Base-by-base conservation (phyloP, 2,797 vertebrate genomes). In the Pogonophryne albipinna region DNA sequence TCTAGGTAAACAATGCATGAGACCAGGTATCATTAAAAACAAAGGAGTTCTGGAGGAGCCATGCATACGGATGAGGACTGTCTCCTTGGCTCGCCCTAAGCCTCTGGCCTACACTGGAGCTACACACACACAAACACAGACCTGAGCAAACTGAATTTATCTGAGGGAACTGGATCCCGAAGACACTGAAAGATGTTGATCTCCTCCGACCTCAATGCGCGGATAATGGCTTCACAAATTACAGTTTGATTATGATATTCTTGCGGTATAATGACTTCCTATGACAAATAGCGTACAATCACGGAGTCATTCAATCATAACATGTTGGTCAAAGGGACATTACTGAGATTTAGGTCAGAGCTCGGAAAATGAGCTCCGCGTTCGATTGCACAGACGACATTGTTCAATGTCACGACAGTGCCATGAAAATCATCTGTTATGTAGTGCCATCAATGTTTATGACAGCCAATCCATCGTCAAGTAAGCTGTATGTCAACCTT, bases 11-110 rank as follows among this genome's bases (percentile, higher is more conserved):
- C 91, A 94, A 91, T 83, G 86, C 90, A 89, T 78, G 74, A 74
- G 71, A 88, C 80, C 89, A 92, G 91, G 92, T 93, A 93, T 94
- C 90, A 92, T 93, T 93, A 94, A 93, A 93, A 92, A 92, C 82
- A 90, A 88, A 89, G 88, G 84, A 87, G 80, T 81, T 87, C 70
- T 86, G 58, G 78, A 72, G 70, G 74, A 78, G 68, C 59, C 63
- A 14, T 89, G 92, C 90, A 91, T 92, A 79, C 46, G 64, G 80
- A 94, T 91, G 85, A 92, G 81, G 72, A 66, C 0, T 12, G 55
- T 86, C 84, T 86, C 86, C 83, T 89, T 83, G 85, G 84, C 63
- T 80, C 12, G 69, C 72, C 78, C 79, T 74, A 19, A 76, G 76
- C 63, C 75, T 60, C 52, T 53, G 80, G 78, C 61, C 52, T 41